Evolutionary conservation across 2,888 invertebrate genomes (phyloP).

Genomic region (Allygus modestus): DNA sequence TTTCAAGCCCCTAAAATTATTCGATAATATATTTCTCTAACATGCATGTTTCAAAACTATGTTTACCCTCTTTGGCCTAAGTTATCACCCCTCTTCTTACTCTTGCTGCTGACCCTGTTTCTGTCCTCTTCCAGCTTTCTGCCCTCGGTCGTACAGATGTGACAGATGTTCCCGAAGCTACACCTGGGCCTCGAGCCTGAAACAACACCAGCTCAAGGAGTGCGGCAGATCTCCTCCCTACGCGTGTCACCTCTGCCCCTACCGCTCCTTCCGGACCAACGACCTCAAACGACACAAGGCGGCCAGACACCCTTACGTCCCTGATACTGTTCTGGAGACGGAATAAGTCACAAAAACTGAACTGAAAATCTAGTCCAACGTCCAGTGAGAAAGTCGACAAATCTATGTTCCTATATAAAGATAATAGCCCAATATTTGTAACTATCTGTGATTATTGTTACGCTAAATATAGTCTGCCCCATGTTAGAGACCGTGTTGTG

Average conservation of each 20-base stretch:
- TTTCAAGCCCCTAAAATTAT: too few relatives aligned
- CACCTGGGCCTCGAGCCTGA: conserved; percentile 4
- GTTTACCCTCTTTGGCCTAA: too few relatives aligned
- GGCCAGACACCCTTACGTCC: conserved; percentile 49
- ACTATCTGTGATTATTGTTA: not conserved
- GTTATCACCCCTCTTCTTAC: too few relatives aligned
- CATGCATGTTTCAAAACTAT: too few relatives aligned
- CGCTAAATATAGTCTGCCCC: not conserved
- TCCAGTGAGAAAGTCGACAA: not conserved
- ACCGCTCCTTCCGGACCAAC: conserved; percentile 73
- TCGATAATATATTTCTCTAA: too few relatives aligned
- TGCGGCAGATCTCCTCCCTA: conserved; percentile 76
- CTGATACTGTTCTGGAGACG: not conserved
- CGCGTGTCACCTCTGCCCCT: conserved; percentile 75
- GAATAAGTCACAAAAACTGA: not conserved
- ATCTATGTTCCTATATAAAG: not conserved
- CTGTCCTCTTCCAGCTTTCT: too few relatives aligned
- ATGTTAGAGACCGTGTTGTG: not conserved
- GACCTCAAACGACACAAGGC: conserved; percentile 71
- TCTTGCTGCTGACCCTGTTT: too few relatives aligned
- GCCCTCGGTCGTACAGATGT: too few relatives aligned
- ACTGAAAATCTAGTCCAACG: not conserved
- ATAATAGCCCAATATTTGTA: not conserved
- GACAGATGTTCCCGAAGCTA: conserved; percentile 10
- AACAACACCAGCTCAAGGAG: conserved; percentile 11